Evolutionary conservation across 2,797 vertebrate genomes (phyloP).

Genomic region (Centroberyx gerrardi): DNA sequence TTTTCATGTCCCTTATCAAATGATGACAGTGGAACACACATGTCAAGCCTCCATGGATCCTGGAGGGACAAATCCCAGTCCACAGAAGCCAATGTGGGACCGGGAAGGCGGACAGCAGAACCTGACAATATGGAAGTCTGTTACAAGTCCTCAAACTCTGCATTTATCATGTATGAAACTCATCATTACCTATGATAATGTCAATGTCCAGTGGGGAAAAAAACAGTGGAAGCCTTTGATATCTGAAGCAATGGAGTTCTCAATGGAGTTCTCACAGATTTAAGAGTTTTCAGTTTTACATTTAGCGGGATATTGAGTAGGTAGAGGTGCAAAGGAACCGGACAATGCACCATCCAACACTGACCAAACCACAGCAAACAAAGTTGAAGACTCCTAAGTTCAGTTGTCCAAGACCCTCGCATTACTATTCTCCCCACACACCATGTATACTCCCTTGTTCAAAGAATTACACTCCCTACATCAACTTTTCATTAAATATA

Average conservation of each 20-base stretch:
- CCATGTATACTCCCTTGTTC: slow-evolving; percentile 76
- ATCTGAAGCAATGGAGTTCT: too few species aligned
- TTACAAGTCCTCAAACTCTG: background rate
- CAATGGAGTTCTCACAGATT: too few species aligned
- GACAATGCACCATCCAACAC: background rate
- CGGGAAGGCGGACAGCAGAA: background rate
- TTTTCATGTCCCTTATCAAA: slow-evolving; percentile 8
- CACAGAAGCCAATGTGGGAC: background rate
- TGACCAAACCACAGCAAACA: slow-evolving; percentile 24
- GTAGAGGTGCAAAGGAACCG: too few species aligned
- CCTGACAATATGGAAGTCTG: background rate
- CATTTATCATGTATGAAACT: too few species aligned
- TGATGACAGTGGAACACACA: background rate
- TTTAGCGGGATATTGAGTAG: too few species aligned
- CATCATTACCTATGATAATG: too few species aligned
- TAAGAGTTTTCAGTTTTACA: too few species aligned
- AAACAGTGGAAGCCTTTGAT: too few species aligned
- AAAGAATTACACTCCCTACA: slow-evolving; percentile 84
- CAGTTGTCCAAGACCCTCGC: slow-evolving; percentile 37
- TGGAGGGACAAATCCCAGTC: slow-evolving; percentile 1
- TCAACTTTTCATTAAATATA: slow-evolving; percentile 86
- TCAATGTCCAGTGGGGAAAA: too few species aligned
- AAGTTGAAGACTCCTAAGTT: slow-evolving; percentile 47
- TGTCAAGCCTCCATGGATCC: slow-evolving; percentile 4
- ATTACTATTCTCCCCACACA: slow-evolving; percentile 78